A percentile compares a stretch with the other conserved stretches of the same genome.
Evolutionary conservation across 2,113 vertebrate species (phyloP).

Genomic region (Sceloporus undulatus): DNA sequence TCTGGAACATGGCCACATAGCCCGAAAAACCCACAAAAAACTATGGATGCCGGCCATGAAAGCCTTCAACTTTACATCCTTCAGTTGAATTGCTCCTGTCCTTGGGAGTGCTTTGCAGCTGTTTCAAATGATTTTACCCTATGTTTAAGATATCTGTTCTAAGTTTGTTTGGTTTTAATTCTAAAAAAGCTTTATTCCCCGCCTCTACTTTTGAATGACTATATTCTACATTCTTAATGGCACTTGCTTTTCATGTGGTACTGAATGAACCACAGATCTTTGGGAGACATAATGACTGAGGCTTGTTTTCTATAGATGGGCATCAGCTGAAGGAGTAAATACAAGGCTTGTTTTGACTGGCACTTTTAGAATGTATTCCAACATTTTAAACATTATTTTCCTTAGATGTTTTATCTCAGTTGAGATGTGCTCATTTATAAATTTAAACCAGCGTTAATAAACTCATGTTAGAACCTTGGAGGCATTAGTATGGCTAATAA

Average conservation of each 20-base stretch:
- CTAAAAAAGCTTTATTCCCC: neutral
- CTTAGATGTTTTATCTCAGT: neutral
- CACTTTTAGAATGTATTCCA: neutral
- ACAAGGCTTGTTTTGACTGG: neutral
- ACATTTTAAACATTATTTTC: neutral
- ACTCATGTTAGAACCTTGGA: slow-evolving; percentile 9
- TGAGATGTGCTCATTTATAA: slow-evolving; percentile 6
- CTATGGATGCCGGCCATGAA: too few species aligned
- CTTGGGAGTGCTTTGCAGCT: neutral
- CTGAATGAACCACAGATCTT: too few species aligned
- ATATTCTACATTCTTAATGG: too few species aligned
- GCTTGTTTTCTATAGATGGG: neutral
- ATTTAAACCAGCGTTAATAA: slow-evolving; percentile 25
- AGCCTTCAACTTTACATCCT: too few species aligned
- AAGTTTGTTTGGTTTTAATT: neutral
- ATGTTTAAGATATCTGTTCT: neutral
- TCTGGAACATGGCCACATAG: too few species aligned
- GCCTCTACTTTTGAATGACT: too few species aligned
- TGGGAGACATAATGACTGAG: too few species aligned
- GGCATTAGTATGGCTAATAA: slow-evolving; percentile 26
- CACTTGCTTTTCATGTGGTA: too few species aligned
- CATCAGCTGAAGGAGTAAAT: neutral
- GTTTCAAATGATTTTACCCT: neutral
- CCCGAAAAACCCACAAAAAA: too few species aligned
- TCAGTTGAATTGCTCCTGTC: neutral